Percentiles rank a stretch among this genome's conserved stretches.
phyloP scores from a whole-genome alignment of 2,888 invertebrate species.

The Chalcosyrphus nemorum region DNA sequence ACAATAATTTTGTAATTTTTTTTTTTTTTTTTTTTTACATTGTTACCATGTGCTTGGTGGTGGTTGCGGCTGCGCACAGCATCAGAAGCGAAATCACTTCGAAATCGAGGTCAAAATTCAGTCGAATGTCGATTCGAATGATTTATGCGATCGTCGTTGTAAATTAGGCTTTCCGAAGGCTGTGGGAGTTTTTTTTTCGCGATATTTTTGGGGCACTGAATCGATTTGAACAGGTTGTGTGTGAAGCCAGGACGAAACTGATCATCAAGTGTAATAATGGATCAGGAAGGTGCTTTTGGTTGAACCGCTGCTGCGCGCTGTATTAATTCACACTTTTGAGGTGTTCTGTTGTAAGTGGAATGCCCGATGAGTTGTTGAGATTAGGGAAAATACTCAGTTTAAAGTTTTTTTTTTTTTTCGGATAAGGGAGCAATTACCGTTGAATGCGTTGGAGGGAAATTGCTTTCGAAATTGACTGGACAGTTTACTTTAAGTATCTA shows the following conservation, averaged over 20 bases:
- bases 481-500: too few species aligned
- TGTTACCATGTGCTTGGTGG: constrained; percentile 31
- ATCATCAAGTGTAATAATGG: constrained; percentile 60
- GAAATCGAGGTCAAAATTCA: constrained; percentile 67
- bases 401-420: background rate
- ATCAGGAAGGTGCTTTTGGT: constrained; percentile 1
- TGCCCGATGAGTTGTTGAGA: background rate
- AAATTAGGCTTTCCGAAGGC: constrained; percentile 62
- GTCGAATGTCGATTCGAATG: constrained; percentile 66
- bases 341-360: background rate
- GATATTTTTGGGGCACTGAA: constrained; percentile 6
- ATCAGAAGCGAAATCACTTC: constrained; percentile 61
- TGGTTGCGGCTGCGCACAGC: background rate
- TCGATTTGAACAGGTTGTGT: constrained; percentile 44
- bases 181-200: constrained; percentile 56
- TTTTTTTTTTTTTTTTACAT: constrained; percentile 57
- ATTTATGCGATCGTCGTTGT: constrained; percentile 56
- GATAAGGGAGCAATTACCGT: background rate
- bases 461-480: background rate
- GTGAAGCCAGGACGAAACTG: constrained; percentile 5
- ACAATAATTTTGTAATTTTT: constrained; percentile 69
- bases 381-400: background rate
- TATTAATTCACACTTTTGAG: constrained; percentile 33
- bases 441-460: background rate
- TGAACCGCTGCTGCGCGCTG: constrained; percentile 3